phyloP scores from a whole-genome alignment of 1,140 invertebrate genomes.

The Venturia canescens region DNA sequence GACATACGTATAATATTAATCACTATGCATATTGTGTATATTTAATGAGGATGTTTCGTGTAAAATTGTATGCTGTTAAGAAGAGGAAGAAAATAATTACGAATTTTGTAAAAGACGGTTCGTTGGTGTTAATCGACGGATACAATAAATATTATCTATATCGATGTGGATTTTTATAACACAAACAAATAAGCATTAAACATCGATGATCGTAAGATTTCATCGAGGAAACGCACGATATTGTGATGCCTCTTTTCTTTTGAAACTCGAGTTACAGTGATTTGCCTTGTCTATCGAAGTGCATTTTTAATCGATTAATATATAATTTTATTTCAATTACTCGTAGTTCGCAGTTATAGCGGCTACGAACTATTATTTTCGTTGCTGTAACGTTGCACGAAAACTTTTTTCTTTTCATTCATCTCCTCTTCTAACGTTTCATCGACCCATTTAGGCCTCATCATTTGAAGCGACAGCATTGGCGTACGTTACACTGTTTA shows the following conservation, averaged over 20 bases:
- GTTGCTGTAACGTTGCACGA: slow-evolving; percentile 41
- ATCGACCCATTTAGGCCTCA: slow-evolving; percentile 38
- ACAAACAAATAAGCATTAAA: slow-evolving; percentile 14
- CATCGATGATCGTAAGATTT: slow-evolving; percentile 7
- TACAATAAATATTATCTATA: slow-evolving; percentile 32
- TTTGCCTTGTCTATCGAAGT: slow-evolving; percentile 31
- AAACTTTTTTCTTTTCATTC: background rate
- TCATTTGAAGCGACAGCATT: slow-evolving; percentile 31
- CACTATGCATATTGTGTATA: slow-evolving; percentile 44
- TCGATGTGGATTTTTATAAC: slow-evolving; percentile 27
- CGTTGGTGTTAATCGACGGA: slow-evolving; percentile 7
- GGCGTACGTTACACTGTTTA: background rate
- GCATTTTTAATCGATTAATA: slow-evolving; percentile 20
- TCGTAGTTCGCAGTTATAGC: slow-evolving; percentile 12
- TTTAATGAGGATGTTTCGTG: slow-evolving; percentile 24
- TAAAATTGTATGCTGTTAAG: slow-evolving; percentile 49
- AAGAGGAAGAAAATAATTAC: slow-evolving; percentile 52
- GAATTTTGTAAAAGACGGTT: slow-evolving; percentile 17
- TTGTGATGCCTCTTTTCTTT: background rate
- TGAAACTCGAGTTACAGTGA: slow-evolving; percentile 1
- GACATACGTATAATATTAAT: slow-evolving; percentile 14
- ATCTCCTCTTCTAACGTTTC: background rate
- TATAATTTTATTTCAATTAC: slow-evolving; percentile 18
- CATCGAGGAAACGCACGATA: slow-evolving; percentile 20
- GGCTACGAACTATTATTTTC: slow-evolving; percentile 25